phyloP scores from a whole-genome alignment of 2,888 invertebrate species.

The Drosophila gaucha region DNA sequence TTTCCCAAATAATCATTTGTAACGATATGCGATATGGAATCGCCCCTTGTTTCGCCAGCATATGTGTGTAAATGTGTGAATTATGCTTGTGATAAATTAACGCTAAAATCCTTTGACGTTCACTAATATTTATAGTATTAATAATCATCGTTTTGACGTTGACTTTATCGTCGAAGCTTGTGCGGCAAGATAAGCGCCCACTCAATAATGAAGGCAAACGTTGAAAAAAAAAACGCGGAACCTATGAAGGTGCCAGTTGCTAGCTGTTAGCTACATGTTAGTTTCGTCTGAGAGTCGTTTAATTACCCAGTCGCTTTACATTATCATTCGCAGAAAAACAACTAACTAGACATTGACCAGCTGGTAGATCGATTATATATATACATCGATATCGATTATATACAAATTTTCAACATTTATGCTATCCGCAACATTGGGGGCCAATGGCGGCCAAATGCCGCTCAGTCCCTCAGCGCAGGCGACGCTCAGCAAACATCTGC shows the following conservation, averaged over 20 bases:
- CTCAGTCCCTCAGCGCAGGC: conserved; percentile 85
- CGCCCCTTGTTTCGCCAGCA: background rate
- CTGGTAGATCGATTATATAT: background rate
- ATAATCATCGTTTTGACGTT: conserved; percentile 65
- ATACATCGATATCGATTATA: background rate
- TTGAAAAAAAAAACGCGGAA: conserved; percentile 33
- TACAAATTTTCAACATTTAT: conserved; percentile 63
- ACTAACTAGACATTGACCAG: conserved; percentile 39
- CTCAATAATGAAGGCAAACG: conserved; percentile 37
- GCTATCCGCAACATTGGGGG: conserved; percentile 81
- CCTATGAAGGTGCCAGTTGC: conserved; percentile 12
- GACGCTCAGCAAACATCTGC: conserved; percentile 84
- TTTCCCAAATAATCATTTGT: conserved; percentile 1
- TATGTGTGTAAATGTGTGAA: conserved; percentile 17
- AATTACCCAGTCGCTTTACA: conserved; percentile 59
- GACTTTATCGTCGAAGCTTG: conserved; percentile 59
- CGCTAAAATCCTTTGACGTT: conserved; percentile 72
- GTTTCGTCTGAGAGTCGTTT: conserved; percentile 59
- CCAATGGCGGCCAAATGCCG: conserved; percentile 80
- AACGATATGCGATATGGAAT: conserved; percentile 8
- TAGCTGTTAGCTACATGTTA: conserved; percentile 40
- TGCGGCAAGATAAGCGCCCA: conserved; percentile 38
- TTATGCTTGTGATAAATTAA: conserved; percentile 63
- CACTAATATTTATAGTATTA: conserved; percentile 77
- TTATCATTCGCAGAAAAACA: conserved; percentile 53